Evolutionary conservation across 1,140 invertebrate species (phyloP), one percentile per base, ranked within the genome.

Genomic region (Lycorma delicatula): DNA sequence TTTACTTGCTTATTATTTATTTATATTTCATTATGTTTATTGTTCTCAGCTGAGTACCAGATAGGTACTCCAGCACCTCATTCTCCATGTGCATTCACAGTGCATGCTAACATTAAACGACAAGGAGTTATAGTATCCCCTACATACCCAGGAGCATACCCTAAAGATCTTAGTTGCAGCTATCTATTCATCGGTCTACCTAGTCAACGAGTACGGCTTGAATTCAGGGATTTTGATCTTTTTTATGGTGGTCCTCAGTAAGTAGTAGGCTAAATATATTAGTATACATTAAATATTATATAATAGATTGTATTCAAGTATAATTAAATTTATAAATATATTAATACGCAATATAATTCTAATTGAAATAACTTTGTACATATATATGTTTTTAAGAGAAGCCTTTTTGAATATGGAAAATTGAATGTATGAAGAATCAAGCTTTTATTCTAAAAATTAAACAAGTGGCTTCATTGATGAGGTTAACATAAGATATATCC

Each of bases 201-300:
- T 23, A 86, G 87, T 54, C 91, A 99, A 75, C 79, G 97, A 67
- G 90, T 99, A 63, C 84, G 93, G 60, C 79, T 99, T 60, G 93
- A 94, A 75, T 99, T 99, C 78, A 81, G 92, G 66, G 97, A 99
- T 76, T 98, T 99, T 76, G 95, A 98, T 75, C 82, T 99, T 53
- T 98, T 97, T 78, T 97, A 92, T 76, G 97, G 97, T 64, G 97
- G 96, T 64, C 86, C 93, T 68, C 97, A 99, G 95, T 98, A 78
- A 91, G 89, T 87, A 72, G n/a, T n/a, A n/a, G n/a, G n/a, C n/a
- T n/a, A n/a, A n/a, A n/a, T n/a, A n/a, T n/a, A n/a, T n/a, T n/a
- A n/a, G n/a, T n/a, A n/a, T n/a, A n/a, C n/a, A n/a, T n/a, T n/a
- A n/a, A n/a, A n/a, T n/a, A n/a, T n/a, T n/a, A n/a, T n/a, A n/a